Conservation (phyloP, 2,797 vertebrate genomes). For the Darevskia mixta region DNA sequence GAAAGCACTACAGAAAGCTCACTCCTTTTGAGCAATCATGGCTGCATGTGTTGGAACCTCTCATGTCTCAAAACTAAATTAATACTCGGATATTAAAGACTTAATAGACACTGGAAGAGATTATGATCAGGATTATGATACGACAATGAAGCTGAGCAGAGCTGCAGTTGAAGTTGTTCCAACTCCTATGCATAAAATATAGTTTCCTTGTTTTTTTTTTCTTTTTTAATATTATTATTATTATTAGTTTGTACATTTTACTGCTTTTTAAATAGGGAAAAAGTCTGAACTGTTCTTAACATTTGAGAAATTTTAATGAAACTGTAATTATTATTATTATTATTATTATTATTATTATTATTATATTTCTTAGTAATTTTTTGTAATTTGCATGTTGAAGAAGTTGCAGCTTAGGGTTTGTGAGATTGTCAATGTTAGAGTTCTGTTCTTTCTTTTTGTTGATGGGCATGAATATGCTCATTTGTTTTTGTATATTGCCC, state of each 20-base stretch:
- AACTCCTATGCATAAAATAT: conserved; percentile 81
- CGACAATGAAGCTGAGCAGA: conserved; percentile 73
- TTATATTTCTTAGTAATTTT: conserved; percentile 76
- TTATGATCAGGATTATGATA: conserved; percentile 38
- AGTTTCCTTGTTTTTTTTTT: conserved; percentile 81
- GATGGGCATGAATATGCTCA: conserved; percentile 99
- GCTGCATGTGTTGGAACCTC: conserved; percentile 43
- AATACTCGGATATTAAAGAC: conserved; percentile 16
- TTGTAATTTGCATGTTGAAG: conserved; percentile 94
- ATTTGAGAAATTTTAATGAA: conserved; percentile 76
- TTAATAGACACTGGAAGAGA: conserved; percentile 42
- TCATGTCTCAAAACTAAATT: conserved; percentile 27
- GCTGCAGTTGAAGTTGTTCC: conserved; percentile 89
- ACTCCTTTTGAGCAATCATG: conserved; percentile 2
- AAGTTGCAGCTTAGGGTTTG: conserved; percentile 99
- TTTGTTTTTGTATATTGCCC: conserved; percentile 99
- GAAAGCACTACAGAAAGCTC: background rate
- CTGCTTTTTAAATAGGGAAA: conserved; percentile 79
- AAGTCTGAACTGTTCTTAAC: conserved; percentile 78
- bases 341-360: conserved; percentile 67
- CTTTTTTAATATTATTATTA: conserved; percentile 78
- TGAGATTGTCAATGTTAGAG: conserved; percentile 99
- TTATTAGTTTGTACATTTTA: conserved; percentile 82
- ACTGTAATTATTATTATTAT: conserved; percentile 78
- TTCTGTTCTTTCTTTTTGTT: conserved; percentile 96